A percentile compares a stretch with the other conserved stretches of the same genome.
Evolutionary conservation across 1,140 invertebrate species (phyloP).

Genomic region (Saccostrea cuccullata): DNA sequence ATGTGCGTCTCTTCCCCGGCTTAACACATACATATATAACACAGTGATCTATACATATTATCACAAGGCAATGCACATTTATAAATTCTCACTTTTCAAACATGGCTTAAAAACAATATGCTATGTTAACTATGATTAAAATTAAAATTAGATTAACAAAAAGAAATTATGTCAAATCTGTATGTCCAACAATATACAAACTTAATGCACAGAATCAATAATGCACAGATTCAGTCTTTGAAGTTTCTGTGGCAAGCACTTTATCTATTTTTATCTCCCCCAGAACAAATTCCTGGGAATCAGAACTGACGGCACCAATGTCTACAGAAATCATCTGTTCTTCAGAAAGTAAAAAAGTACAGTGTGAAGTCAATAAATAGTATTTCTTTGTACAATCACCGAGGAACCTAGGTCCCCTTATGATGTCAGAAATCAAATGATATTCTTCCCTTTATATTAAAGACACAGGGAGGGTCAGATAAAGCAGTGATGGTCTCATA

Average conservation of each 20-base stretch:
- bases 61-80: conserved; percentile 13
- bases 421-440: not conserved
- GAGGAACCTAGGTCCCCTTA: not conserved
- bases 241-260: not conserved
- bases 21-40: not conserved
- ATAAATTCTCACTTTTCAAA: conserved; percentile 1
- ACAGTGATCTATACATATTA: not conserved
- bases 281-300: not conserved
- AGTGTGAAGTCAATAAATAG: not conserved
- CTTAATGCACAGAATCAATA: not conserved
- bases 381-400: conserved; percentile 7
- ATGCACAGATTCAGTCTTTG: not conserved
- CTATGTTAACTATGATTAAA: conserved; percentile 7
- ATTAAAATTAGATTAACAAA: not conserved
- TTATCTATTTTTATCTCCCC: not conserved
- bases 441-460: not conserved
- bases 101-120: conserved; percentile 10
- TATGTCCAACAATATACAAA: not conserved
- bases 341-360: not conserved
- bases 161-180: not conserved
- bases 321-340: not conserved
- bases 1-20: not conserved
- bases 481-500: not conserved
- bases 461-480: not conserved
- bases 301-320: not conserved